Evolutionary conservation across 2,113 vertebrate species (phyloP), one percentile per base, ranked within the genome.

Genomic region (Thinocorus orbignyianus): DNA sequence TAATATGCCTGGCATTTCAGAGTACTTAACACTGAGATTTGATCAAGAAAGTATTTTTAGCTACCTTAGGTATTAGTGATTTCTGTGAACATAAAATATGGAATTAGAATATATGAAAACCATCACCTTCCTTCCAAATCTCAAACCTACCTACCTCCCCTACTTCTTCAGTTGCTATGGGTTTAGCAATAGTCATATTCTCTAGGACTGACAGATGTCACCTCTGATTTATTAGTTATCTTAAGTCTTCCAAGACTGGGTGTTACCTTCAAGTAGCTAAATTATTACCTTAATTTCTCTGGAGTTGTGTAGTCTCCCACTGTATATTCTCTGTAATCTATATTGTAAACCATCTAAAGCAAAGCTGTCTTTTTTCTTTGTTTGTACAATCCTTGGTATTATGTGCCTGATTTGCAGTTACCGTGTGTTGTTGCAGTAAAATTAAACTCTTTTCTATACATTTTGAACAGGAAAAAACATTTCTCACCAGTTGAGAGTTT

Each of bases 331-430:
- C 30, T 72, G 23, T 12, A 54, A 66, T 31, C 18, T 17, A 42
- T 39, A 41, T 10, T 37, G 17, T 33, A 68, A 71, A 6, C 9
- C 23, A 58, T 19, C 13, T n/a, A 11, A 86, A 31, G 18, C 8
- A 39, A 80, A 88, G 41, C 25, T 57, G 4, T 1, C 16, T 39
- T 61, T 85, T 79, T 64, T 0, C 1, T 66, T 48, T 71, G 1
- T 55, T 55, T 81, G 24, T 49, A 58, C 17, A 66, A 3, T 37
- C 6, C 37, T 61, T 92, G 37, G 2, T 22, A 28, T 44, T 26
- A 9, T 0, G 1, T 35, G 33, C 7, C 30, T 54, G 11, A 1
- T 42, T 80, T 80, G 24, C 4, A n/a, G 10, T 39, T 42, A 18
- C 30, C 76, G 7, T 35, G 7, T 55, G 41, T 42, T 20, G 30